These are phyloP conservation scores for Forficula auricularia DNA, from an alignment of 1,140 invertebrate species.

Conservation along the genomic window DNA sequence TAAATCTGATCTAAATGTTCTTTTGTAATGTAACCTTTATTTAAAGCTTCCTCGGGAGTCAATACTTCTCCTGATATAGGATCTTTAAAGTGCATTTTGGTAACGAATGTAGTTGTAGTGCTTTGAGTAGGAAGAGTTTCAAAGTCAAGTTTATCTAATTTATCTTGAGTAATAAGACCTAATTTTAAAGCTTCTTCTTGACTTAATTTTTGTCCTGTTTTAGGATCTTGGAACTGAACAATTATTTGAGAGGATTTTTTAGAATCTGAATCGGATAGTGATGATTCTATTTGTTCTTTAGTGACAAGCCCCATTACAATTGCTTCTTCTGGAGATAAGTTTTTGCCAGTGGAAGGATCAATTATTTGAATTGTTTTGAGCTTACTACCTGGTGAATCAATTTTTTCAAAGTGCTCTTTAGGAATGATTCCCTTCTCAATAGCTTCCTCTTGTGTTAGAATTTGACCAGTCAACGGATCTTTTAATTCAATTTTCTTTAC, in stretches of 20 bases:
- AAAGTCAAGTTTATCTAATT: too few relatives aligned
- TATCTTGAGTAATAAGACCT: conserved; percentile 28
- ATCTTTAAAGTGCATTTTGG: conserved; percentile 43
- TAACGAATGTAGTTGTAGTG: too few relatives aligned
- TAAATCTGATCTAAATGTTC: too few relatives aligned
- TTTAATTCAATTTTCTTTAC: conserved; percentile 49
- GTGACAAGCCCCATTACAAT: conserved; percentile 55
- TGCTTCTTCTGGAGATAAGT: conserved; percentile 62
- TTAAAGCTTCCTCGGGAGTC: conserved; percentile 55
- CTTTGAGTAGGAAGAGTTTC: too few relatives aligned
- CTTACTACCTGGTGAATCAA: conserved; percentile 41
- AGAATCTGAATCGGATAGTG: conserved; percentile 12
- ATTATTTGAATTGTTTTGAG: too few relatives aligned
- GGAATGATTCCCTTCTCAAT: conserved; percentile 56
- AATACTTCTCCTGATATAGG: conserved; percentile 55
- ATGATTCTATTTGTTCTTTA: conserved; percentile 22
- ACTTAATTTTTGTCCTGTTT: conserved; percentile 22
- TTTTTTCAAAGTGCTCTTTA: conserved; percentile 49
- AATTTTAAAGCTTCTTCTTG: conserved; percentile 34
- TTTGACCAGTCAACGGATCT: conserved; percentile 50
- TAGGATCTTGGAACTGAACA: conserved; percentile 23
- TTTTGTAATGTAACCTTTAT: conserved; percentile 16
- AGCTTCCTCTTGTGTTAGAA: conserved; percentile 57
- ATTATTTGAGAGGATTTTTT: conserved; percentile 13
- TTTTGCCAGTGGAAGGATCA: conserved; percentile 59